phyloP scores from a whole-genome alignment of 2,113 vertebrate genomes.

The Glareola pratincola region DNA sequence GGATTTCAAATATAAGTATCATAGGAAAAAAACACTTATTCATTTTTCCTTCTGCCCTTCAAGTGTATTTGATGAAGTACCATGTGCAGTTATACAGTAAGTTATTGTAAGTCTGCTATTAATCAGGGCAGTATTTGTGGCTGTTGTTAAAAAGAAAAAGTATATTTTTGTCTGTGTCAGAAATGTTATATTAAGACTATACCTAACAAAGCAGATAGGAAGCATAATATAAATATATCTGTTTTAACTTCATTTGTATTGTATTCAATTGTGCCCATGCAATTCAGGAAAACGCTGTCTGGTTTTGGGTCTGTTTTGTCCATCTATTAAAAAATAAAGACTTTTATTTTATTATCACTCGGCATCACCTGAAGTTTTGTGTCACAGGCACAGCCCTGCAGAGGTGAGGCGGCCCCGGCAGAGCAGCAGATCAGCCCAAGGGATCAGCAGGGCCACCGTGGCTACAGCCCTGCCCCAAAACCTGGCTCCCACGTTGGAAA shows the following conservation, averaged over 20 bases:
- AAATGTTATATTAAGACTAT: constrained; percentile 75
- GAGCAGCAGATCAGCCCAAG: accelerated
- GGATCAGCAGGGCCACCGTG: accelerated
- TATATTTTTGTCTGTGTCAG: constrained; percentile 89
- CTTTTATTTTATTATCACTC: constrained; percentile 84
- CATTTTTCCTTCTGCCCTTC: constrained; percentile 49
- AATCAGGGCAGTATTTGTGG: constrained; percentile 73
- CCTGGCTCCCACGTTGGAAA: not conserved
- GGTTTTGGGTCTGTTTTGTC: constrained; percentile 71
- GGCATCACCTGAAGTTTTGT: constrained; percentile 68
- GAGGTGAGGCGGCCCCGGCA: constrained; percentile 16
- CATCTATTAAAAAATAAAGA: constrained; percentile 74
- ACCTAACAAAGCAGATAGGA: constrained; percentile 60
- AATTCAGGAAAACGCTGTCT: constrained; percentile 70
- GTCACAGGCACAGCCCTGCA: constrained; percentile 9
- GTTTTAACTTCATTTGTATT: constrained; percentile 68
- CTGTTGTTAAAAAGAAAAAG: constrained; percentile 76
- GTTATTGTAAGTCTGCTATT: constrained; percentile 69
- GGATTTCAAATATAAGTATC: constrained; percentile 44
- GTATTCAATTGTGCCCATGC: constrained; percentile 73
- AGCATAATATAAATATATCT: constrained; percentile 46
- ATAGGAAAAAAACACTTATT: not conserved
- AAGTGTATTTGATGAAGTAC: constrained; percentile 43
- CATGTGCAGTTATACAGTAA: constrained; percentile 56
- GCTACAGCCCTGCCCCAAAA: not conserved